phyloP scores from a whole-genome alignment of 2,797 vertebrate genomes.

The Mus caroli region DNA sequence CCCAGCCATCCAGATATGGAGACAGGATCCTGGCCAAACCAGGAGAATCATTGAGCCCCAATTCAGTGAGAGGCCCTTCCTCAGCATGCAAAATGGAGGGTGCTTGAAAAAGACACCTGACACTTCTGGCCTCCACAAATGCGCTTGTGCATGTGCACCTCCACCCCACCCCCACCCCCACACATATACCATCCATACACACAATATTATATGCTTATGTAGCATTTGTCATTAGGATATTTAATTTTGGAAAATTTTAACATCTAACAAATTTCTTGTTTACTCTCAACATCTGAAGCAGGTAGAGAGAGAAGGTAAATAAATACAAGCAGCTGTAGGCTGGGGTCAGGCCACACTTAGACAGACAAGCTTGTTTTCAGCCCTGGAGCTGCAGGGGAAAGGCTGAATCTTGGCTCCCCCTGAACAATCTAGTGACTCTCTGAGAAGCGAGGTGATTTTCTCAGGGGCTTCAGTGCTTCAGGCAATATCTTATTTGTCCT shows the following conservation, averaged over 20 bases:
- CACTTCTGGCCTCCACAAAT: not conserved
- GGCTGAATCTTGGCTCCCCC: not conserved
- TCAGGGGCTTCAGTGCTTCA: conserved; percentile 1
- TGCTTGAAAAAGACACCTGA: not conserved
- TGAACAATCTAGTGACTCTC: not conserved
- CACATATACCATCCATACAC: not conserved
- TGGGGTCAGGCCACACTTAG: not conserved
- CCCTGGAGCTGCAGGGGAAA: not conserved
- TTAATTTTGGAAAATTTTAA: conserved; percentile 14
- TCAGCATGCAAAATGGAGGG: not conserved
- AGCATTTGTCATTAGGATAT: not conserved
- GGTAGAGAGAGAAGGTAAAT: not conserved
- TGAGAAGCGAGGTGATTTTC: not conserved
- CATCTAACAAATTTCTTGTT: conserved; percentile 14
- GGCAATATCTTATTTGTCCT: not conserved
- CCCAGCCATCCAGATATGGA: not conserved
- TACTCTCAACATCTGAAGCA: not conserved
- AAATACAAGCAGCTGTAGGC: not conserved
- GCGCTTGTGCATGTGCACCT: not conserved
- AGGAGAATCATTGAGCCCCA: no score
- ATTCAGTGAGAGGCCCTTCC: not conserved
- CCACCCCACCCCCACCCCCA: not conserved
- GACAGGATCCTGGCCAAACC: not conserved
- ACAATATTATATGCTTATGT: not conserved
- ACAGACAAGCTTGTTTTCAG: not conserved